phyloP scores from a whole-genome alignment of 1,140 invertebrate species.

The Drosophila asahinai region DNA sequence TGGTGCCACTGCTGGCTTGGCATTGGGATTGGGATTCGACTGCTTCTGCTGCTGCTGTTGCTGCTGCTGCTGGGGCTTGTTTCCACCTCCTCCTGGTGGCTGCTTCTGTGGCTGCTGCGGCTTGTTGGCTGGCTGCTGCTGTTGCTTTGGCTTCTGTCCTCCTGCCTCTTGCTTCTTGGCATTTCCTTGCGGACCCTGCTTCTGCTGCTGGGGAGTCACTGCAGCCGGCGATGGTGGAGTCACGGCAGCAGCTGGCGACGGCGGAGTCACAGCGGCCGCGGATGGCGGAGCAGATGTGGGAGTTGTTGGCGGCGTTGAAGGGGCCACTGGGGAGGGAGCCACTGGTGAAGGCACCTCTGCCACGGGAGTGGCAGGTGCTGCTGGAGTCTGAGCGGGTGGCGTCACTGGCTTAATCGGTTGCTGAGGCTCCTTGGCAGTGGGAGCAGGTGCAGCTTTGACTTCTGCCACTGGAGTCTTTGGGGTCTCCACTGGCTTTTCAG shows the following conservation, averaged over 20 bases:
- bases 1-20: conserved; percentile 41
- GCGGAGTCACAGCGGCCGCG: conserved; percentile 29
- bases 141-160: conserved; percentile 46
- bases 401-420: conserved; percentile 12
- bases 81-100: conserved; percentile 5
- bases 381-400: conserved; percentile 4
- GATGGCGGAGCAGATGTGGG: conserved; percentile 27
- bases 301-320: conserved; percentile 28
- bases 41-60: conserved; percentile 49
- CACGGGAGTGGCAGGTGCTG: background rate
- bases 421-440: conserved; percentile 5
- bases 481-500: conserved; percentile 2
- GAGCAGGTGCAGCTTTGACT: background rate
- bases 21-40: conserved; percentile 27
- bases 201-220: conserved; percentile 16
- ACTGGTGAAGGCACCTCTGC: conserved; percentile 16
- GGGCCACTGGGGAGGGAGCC: conserved; percentile 11
- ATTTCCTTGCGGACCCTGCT: conserved; percentile 22
- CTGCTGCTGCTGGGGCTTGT: conserved; percentile 41
- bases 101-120: conserved; percentile 45
- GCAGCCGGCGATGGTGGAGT: conserved; percentile 13
- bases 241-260: conserved; percentile 18
- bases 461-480: background rate
- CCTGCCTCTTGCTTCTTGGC: conserved; percentile 50
- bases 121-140: conserved; percentile 27